phyloP scores from a whole-genome alignment of 2,113 vertebrate species.

The Petrocephalus zakoni region DNA sequence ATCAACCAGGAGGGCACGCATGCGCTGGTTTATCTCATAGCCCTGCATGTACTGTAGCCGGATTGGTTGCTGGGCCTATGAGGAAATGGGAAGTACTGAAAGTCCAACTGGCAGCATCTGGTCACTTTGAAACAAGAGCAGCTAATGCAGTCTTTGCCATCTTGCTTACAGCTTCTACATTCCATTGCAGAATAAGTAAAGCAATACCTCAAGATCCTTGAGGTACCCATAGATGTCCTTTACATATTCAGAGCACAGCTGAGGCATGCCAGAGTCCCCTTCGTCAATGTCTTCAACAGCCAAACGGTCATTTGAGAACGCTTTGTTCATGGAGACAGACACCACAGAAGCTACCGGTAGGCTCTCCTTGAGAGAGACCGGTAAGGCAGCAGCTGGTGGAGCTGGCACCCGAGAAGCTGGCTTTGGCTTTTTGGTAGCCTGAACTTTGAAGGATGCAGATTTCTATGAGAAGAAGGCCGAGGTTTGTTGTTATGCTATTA shows the following conservation, averaged over 20 bases:
- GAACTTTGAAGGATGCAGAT: neutral
- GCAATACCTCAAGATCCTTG: conserved; percentile 70
- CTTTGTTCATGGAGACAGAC: conserved; percentile 63
- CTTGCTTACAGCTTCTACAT: neutral
- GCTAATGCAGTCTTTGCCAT: neutral
- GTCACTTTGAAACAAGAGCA: neutral
- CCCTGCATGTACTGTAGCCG: conserved; percentile 71
- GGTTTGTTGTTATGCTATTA: neutral
- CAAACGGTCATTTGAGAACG: conserved; percentile 77
- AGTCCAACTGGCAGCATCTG: neutral
- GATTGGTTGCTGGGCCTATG: conserved; percentile 71
- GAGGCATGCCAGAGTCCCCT: conserved; percentile 70
- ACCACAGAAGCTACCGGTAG: neutral
- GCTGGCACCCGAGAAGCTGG: neutral
- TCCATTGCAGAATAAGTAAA: neutral
- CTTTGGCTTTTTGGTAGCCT: neutral
- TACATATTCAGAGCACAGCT: conserved; percentile 82
- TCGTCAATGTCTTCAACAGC: conserved; percentile 77
- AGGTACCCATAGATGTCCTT: conserved; percentile 89
- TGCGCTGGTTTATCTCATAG: conserved; percentile 69
- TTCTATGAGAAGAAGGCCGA: neutral
- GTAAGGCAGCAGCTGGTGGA: neutral
- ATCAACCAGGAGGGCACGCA: conserved; percentile 89
- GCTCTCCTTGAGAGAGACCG: neutral
- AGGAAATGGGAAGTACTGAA: neutral